A percentile compares a stretch with the other conserved stretches of the same genome.
Evolutionary conservation across 2,113 vertebrate species (phyloP).

Genomic region (Lethenteron reissneri): DNA sequence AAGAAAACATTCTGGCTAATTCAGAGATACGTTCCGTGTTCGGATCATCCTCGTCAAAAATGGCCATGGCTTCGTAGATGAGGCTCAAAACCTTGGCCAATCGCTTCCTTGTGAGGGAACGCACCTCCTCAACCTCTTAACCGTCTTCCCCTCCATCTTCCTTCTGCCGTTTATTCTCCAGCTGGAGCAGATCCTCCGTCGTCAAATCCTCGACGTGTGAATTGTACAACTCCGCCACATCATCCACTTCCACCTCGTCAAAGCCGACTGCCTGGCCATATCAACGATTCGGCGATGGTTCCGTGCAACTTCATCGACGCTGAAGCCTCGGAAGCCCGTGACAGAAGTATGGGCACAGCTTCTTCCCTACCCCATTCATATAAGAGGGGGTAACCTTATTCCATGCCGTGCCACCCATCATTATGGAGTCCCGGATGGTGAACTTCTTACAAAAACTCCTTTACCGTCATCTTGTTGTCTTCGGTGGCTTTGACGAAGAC

Average conservation of each 20-base stretch:
- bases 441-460: neutral
- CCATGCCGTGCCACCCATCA: neutral
- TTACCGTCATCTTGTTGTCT: slow-evolving; percentile 4
- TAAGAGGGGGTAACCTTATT: neutral
- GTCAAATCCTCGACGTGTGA: neutral
- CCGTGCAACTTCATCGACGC: neutral
- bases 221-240: neutral
- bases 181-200: neutral
- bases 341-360: neutral
- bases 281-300: neutral
- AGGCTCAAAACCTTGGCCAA: neutral
- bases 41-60: neutral
- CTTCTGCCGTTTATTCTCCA: neutral
- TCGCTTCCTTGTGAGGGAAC: slow-evolving; percentile 3
- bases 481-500: neutral
- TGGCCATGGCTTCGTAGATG: slow-evolving; percentile 2
- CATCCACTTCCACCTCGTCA: neutral
- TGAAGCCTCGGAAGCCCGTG: neutral
- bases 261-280: neutral
- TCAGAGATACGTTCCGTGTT: neutral
- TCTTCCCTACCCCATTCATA: neutral
- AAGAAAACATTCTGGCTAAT: neutral
- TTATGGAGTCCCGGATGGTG: neutral
- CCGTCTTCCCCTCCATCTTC: neutral
- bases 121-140: slow-evolving; percentile 1